Percentiles rank a stretch among this genome's conserved stretches.
Conservation (phyloP, 2,888 invertebrate genomes). For the Cryptops parisi region DNA sequence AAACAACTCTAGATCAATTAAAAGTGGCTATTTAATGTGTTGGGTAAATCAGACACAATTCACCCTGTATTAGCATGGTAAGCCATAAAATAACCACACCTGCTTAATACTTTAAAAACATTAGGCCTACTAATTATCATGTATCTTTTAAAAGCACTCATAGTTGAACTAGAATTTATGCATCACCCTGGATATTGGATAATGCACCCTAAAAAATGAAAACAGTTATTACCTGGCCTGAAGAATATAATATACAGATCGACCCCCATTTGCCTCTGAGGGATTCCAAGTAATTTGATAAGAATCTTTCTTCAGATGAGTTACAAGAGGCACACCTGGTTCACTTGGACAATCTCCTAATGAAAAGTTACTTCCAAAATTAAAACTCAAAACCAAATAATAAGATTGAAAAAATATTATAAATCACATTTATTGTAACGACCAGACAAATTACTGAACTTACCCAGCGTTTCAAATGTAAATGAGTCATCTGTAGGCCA, state of each 20-base stretch:
- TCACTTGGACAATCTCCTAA: slow-evolving; percentile 47
- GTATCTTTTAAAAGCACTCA: too few species aligned
- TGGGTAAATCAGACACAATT: too few species aligned
- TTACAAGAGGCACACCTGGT: slow-evolving; percentile 60
- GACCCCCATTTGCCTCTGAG: slow-evolving; percentile 58
- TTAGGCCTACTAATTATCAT: too few species aligned
- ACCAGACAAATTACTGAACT: slow-evolving; percentile 21
- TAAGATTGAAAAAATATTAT: too few species aligned
- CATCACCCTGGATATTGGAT: too few species aligned
- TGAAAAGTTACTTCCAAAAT: background rate
- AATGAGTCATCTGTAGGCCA: slow-evolving; percentile 60
- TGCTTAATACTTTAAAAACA: too few species aligned
- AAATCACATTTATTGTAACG: slow-evolving; percentile 12
- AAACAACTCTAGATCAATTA: too few species aligned
- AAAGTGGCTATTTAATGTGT: too few species aligned
- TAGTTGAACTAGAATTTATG: too few species aligned
- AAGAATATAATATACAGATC: slow-evolving; percentile 55
- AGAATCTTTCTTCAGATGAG: slow-evolving; percentile 53
- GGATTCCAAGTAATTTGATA: slow-evolving; percentile 69
- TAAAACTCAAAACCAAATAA: slow-evolving; percentile 6
- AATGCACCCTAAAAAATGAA: too few species aligned
- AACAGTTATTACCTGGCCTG: slow-evolving; percentile 58
- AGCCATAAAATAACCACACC: too few species aligned
- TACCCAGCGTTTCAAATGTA: slow-evolving; percentile 59
- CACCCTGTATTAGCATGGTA: too few species aligned